These are phyloP conservation scores for Harmothoe impar DNA, from an alignment of 2,888 invertebrate species.

Conservation along the genomic window DNA sequence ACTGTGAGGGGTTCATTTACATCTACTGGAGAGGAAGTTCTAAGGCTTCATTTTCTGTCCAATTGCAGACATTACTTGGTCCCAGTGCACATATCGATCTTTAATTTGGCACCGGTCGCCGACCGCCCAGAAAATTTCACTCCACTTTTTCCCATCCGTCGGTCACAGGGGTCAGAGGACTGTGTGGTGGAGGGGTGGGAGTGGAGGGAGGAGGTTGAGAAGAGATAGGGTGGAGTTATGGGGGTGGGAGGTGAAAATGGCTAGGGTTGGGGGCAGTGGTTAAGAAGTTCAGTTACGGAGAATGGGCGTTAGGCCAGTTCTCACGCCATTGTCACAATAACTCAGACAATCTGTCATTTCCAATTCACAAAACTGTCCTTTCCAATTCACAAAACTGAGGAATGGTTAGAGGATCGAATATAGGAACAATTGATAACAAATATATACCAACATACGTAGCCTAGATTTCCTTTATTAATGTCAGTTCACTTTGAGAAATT, in stretches of 20 bases:
- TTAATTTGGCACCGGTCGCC: conserved; percentile 59
- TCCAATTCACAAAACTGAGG: no score
- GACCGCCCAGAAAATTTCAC: conserved; percentile 57
- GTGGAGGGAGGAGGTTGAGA: background rate
- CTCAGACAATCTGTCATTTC: background rate
- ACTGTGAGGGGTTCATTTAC: conserved; percentile 50
- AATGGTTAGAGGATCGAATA: no score
- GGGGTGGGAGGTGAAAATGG: background rate
- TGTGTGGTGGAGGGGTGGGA: background rate
- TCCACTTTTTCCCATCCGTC: conserved; percentile 58
- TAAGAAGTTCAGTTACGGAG: background rate
- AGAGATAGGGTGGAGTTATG: no score
- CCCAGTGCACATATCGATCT: conserved; percentile 60
- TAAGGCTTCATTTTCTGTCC: conserved; percentile 62
- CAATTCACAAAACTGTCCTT: background rate
- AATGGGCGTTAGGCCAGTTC: background rate
- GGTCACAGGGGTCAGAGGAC: background rate
- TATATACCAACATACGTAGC: no score
- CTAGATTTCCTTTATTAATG: no score
- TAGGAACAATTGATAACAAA: no score
- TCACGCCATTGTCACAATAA: background rate
- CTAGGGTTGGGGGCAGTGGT: background rate
- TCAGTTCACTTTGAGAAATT: no score
- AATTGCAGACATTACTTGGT: conserved; percentile 62
- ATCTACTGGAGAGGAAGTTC: conserved; percentile 53